Percentiles rank a stretch among this genome's conserved stretches.
Conservation (phyloP, 2,888 invertebrate genomes). For the Nemapogon koenigi region DNA sequence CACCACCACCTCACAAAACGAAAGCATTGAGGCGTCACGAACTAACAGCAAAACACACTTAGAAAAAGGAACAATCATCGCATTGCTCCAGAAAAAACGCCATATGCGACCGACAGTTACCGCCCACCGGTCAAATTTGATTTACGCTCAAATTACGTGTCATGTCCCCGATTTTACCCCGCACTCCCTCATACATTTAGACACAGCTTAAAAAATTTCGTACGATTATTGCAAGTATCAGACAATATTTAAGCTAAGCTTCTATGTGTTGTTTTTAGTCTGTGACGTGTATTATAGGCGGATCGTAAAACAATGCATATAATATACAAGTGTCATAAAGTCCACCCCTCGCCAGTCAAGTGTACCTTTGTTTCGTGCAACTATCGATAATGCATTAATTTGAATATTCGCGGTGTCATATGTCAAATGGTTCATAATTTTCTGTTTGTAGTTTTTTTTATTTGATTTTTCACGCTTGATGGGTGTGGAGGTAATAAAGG, state of each 20-base stretch:
- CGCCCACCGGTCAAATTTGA: constrained; percentile 64
- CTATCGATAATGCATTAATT: constrained; percentile 63
- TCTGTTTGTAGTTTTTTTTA: constrained; percentile 39
- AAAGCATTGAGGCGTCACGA: constrained; percentile 27
- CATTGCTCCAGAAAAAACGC: constrained; percentile 41
- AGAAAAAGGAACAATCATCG: constrained; percentile 38
- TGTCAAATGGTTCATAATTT: constrained; percentile 64
- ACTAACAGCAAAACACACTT: constrained; percentile 42
- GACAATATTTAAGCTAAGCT: neutral
- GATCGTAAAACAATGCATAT: constrained; percentile 21
- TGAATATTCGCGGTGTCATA: constrained; percentile 65
- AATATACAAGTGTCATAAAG: constrained; percentile 37
- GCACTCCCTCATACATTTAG: constrained; percentile 19
- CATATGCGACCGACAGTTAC: constrained; percentile 57
- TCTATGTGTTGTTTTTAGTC: constrained; percentile 18
- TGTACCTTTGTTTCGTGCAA: constrained; percentile 36
- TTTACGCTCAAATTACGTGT: constrained; percentile 63
- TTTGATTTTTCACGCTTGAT: constrained; percentile 31
- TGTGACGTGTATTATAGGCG: constrained; percentile 20
- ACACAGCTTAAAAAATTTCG: constrained; percentile 24
- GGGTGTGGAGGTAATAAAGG: neutral
- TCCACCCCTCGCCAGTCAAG: constrained; percentile 44
- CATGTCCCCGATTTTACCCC: constrained; percentile 43
- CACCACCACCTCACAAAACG: too few species aligned
- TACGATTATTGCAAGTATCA: neutral